Evolutionary conservation across 2,888 invertebrate genomes (phyloP), one percentile per base, ranked within the genome.

Genomic region (Andrena minutula): DNA sequence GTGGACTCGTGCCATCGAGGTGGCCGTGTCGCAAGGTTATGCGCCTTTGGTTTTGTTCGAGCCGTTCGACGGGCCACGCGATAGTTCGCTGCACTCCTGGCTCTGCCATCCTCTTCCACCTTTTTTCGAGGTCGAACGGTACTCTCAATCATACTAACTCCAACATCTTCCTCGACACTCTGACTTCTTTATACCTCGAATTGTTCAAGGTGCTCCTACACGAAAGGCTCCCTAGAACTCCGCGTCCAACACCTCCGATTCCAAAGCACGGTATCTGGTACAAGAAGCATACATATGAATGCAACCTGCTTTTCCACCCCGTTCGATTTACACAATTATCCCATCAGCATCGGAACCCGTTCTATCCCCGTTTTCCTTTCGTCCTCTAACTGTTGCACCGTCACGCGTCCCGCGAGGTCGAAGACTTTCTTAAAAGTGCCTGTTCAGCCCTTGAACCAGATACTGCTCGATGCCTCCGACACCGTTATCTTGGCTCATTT

Each of bases 1-100:
- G 83, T 76, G 79, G 90, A 87, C 91, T 89, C 88, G 89, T 89
- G 87, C 90, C 91, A 86, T 85, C 89, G 89, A 82, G 89, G 86
- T 84, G 88, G 89, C 86, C 87, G 79, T 83, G 87, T 86, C 85
- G 83, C 84, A 74, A 82, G 84, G 69, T 87, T 83, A 76, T 81
- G 66, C 75, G 75, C 64, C 70, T 81, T 80, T 64, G 70, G 53
- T 73, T 80, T 73, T 79, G 68, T 81, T 75, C 56, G 56, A 51
- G 35, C 63, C 51, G 56, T 69, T 75, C 68, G 47, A 56, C 23
- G 23, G 74, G 23, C 56, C 73, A 32, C 41, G 30, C 66, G 76
- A 82, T 53, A 26, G 32, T 23, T 26, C 60, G 58, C 56, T 58
- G 63, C 32, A 41, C 56, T 66, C 58, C 41, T n/a, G 10, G 35